Base-by-base conservation (phyloP, 2,113 vertebrate species). In the Pleuronectes platessa region DNA sequence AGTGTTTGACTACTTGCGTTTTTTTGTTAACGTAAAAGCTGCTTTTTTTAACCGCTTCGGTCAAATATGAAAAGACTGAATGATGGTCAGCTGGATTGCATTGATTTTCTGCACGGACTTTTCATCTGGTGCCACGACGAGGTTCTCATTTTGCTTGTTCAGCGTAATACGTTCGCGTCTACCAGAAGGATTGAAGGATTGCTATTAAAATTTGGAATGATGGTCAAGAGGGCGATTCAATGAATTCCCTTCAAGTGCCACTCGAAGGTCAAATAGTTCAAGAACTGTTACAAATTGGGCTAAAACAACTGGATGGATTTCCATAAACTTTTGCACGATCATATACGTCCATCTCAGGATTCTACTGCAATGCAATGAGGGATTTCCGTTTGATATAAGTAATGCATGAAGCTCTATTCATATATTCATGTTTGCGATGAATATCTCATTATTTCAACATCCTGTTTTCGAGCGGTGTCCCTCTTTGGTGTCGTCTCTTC, bases 371-470 rank as follows among this genome's bases (percentile, higher is more conserved):
- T 42, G 63, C 47, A 26, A 37, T 53, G 10, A 21, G 0, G 37
- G 4, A 56, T 60, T 61, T 31, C 21, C 42, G 42, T 37, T 27
- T 64, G 58, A 63, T 61, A 45, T 42, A 70, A 31, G 31, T 31
- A 31, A 31, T 31, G 31, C 31, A 20, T 45, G 23, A 23, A 17
- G 79, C 12, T 68, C 26, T 73, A 77, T 86, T 69, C 68, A 76
- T 84, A 53, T 71, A 71, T 73, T 71, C 27, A 73, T 61, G 23
- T 61, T 61, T 68, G 54, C 72, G 42, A 42, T 59, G 10, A 74
- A 62, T 67, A 59, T 56, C 20, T 74, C 11, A n/a, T 68, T 60
- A 24, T 74, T 31, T 66, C 49, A 35, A 49, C 51, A 37, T 40
- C 9, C 35, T 37, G 35, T 70, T 63, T 79, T 68, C 5, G 8